A percentile compares a stretch with the other conserved stretches of the same genome.
These are phyloP conservation scores for Scaptomyza cyrtandrae DNA, from an alignment of 2,888 invertebrate species.

Conservation along the genomic window DNA sequence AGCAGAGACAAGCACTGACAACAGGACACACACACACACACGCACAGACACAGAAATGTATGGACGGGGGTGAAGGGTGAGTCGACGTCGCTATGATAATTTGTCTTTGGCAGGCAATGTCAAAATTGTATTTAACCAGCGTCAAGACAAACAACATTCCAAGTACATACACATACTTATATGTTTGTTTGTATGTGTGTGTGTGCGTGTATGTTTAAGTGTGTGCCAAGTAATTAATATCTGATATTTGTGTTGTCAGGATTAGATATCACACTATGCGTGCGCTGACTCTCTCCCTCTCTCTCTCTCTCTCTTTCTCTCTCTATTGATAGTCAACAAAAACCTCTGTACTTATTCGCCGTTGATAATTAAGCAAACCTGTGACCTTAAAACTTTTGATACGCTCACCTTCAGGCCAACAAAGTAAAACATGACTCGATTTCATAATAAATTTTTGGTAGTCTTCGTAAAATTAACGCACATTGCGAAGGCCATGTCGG, in stretches of 20 bases:
- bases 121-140: slow-evolving; percentile 54
- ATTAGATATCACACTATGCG: slow-evolving; percentile 38
- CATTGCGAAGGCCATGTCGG: slow-evolving; percentile 4
- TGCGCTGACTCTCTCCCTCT: not conserved
- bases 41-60: too few relatives aligned
- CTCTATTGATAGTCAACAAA: slow-evolving; percentile 6
- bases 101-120: slow-evolving; percentile 61
- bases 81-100: slow-evolving; percentile 53
- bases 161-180: too few relatives aligned
- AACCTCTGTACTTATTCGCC: slow-evolving; percentile 31
- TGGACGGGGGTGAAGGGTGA: not conserved
- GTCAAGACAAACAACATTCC: slow-evolving; percentile 37
- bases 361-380: slow-evolving; percentile 45
- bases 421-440: slow-evolving; percentile 7
- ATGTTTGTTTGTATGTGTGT: too few relatives aligned
- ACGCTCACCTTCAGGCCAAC: slow-evolving; percentile 37
- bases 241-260: slow-evolving; percentile 46
- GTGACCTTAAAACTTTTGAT: slow-evolving; percentile 54
- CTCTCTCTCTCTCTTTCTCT: not conserved
- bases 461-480: slow-evolving; percentile 40
- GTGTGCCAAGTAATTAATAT: slow-evolving; percentile 46
- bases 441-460: slow-evolving; percentile 12
- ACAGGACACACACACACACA: not conserved
- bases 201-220: slow-evolving; percentile 17
- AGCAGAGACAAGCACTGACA: slow-evolving; percentile 24